phyloP scores from a whole-genome alignment of 2,113 vertebrate genomes.

The Noturus placidus region DNA sequence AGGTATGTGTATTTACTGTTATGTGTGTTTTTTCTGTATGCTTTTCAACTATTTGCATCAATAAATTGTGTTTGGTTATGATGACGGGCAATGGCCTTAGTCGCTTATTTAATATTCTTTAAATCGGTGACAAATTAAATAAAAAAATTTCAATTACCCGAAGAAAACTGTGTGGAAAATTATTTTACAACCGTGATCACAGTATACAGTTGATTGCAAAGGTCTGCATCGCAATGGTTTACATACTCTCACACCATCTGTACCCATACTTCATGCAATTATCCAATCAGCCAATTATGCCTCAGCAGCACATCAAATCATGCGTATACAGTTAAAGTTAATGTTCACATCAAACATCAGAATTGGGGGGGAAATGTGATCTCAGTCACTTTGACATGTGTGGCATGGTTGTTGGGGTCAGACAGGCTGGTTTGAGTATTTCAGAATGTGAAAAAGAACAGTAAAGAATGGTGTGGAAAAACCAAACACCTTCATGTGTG shows the following conservation, averaged over 20 bases:
- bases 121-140: constrained; percentile 26
- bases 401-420: not conserved
- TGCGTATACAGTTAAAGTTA: not conserved
- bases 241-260: not conserved
- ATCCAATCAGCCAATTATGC: not conserved
- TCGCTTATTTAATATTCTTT: constrained; percentile 44
- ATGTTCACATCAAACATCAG: not conserved
- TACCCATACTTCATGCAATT: not conserved
- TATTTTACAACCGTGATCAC: not conserved
- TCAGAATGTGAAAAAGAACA: not conserved
- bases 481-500: not conserved
- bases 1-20: constrained; percentile 79
- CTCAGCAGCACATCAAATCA: not conserved
- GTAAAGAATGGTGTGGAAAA: not conserved
- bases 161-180: not conserved
- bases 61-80: constrained; percentile 82
- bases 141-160: constrained; percentile 23
- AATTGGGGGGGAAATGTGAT: not conserved
- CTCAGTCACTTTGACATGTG: not conserved
- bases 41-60: constrained; percentile 87
- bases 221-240: not conserved
- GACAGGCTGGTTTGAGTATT: not conserved
- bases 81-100: constrained; percentile 27
- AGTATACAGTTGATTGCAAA: not conserved
- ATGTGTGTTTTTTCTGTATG: constrained; percentile 89